Conservation (phyloP, 2,797 vertebrate species). For the Pseudochirops cupreus region DNA sequence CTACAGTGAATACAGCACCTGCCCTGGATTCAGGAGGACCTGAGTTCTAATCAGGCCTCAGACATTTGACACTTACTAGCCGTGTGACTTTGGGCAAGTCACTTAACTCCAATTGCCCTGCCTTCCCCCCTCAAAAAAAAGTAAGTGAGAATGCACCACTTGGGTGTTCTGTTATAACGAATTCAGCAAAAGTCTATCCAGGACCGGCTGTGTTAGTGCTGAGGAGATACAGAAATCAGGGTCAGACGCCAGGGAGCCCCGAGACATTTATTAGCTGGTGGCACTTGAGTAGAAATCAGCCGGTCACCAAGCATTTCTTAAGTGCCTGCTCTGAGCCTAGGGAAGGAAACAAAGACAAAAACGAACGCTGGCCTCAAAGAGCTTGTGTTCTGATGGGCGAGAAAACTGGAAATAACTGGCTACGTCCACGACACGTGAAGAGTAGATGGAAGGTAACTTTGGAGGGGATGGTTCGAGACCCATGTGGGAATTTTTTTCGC, state of each 20-base stretch:
- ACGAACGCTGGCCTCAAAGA: background rate
- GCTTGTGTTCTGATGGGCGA: background rate
- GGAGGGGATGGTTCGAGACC: background rate
- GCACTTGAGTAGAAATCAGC: background rate
- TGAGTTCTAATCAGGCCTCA: too few species aligned
- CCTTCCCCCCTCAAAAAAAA: too few species aligned
- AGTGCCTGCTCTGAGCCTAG: slow-evolving; percentile 5
- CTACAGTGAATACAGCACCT: too few species aligned
- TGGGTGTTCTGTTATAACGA: too few species aligned
- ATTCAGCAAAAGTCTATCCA: too few species aligned
- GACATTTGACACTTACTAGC: too few species aligned
- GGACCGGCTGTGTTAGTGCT: background rate
- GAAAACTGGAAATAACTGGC: slow-evolving; percentile 3
- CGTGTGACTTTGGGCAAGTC: too few species aligned
- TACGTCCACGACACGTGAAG: background rate
- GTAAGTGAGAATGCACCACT: background rate
- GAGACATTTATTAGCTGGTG: background rate
- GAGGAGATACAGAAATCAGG: background rate
- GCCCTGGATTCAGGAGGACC: too few species aligned
- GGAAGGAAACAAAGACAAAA: background rate
- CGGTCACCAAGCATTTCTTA: slow-evolving; percentile 15
- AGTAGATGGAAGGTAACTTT: background rate
- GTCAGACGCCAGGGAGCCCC: too few species aligned
- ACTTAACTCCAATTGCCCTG: too few species aligned
- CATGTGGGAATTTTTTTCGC: background rate